These are phyloP conservation scores for Myotis daubentonii DNA, from an alignment of 2,797 vertebrate genomes.

Conservation along the genomic window DNA sequence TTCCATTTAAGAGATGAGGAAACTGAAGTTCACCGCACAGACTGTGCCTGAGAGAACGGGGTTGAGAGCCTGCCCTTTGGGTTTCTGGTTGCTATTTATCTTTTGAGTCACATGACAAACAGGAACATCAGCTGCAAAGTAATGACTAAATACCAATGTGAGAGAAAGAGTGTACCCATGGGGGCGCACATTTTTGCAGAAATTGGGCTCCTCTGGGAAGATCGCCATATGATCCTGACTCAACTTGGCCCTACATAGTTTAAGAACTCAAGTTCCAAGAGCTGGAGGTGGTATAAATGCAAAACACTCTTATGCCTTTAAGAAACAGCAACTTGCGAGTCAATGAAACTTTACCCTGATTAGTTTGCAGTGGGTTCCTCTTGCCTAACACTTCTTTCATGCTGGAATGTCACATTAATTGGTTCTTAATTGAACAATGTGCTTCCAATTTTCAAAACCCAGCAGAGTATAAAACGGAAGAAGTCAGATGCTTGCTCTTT, in stretches of 20 bases:
- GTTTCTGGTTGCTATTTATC: slow-evolving; percentile 57
- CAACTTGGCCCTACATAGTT: slow-evolving; percentile 13
- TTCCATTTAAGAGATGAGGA: slow-evolving; percentile 63
- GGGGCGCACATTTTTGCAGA: slow-evolving; percentile 8
- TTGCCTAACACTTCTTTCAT: slow-evolving; percentile 77
- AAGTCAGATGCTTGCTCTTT: slow-evolving; percentile 70
- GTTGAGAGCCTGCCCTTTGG: background rate
- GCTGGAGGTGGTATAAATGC: background rate
- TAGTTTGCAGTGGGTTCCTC: slow-evolving; percentile 79
- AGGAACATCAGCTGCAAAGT: background rate
- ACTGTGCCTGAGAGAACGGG: slow-evolving; percentile 21
- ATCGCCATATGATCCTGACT: slow-evolving; percentile 1
- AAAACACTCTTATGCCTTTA: slow-evolving; percentile 60
- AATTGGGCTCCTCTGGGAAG: slow-evolving; percentile 28
- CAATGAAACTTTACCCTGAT: slow-evolving; percentile 78
- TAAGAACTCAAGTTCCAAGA: slow-evolving; percentile 38
- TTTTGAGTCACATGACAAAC: slow-evolving; percentile 32
- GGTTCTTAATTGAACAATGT: slow-evolving; percentile 84
- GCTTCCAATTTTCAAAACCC: slow-evolving; percentile 83
- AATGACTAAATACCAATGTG: background rate
- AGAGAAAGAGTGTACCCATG: background rate
- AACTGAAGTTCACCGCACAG: slow-evolving; percentile 22
- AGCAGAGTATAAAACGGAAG: slow-evolving; percentile 79
- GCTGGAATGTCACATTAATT: slow-evolving; percentile 84
- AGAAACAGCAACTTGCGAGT: slow-evolving; percentile 68